phyloP scores from a whole-genome alignment of 2,888 invertebrate species.

The Clepsis dumicolana region DNA sequence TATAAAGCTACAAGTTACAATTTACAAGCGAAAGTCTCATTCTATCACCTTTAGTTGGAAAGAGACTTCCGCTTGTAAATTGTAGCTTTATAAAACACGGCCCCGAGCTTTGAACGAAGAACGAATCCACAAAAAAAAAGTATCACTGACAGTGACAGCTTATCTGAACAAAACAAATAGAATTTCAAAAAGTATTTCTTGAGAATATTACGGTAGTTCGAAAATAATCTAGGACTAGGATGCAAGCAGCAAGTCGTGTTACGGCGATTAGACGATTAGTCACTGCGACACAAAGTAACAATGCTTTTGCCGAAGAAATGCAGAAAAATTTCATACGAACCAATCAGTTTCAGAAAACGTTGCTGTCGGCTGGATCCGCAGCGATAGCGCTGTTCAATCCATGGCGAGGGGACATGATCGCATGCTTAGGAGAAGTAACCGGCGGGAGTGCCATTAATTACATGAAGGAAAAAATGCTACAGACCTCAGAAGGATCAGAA shows the following conservation, averaged over 20 bases:
- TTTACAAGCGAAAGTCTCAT: no score
- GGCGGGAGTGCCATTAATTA: conserved; percentile 89
- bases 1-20: no score
- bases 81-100: no score
- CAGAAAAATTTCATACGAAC: conserved; percentile 88
- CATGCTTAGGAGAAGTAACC: conserved; percentile 97
- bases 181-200: conserved; percentile 18
- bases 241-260: conserved; percentile 22
- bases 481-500: conserved; percentile 90
- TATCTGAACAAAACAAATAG: conserved; percentile 33
- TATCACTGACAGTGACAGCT: neutral
- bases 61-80: no score
- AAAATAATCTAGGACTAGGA: conserved; percentile 13
- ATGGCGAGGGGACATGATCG: conserved; percentile 95
- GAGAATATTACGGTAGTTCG: neutral
- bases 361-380: conserved; percentile 96
- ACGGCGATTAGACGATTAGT: conserved; percentile 53
- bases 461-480: conserved; percentile 91
- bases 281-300: conserved; percentile 52
- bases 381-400: conserved; percentile 93
- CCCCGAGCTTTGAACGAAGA: no score
- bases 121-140: no score
- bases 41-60: no score
- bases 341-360: conserved; percentile 90
- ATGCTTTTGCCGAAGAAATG: conserved; percentile 87